A percentile compares a stretch with the other conserved stretches of the same genome.
phyloP scores from a whole-genome alignment of 1,140 invertebrate genomes.

The Colletes latitarsis region DNA sequence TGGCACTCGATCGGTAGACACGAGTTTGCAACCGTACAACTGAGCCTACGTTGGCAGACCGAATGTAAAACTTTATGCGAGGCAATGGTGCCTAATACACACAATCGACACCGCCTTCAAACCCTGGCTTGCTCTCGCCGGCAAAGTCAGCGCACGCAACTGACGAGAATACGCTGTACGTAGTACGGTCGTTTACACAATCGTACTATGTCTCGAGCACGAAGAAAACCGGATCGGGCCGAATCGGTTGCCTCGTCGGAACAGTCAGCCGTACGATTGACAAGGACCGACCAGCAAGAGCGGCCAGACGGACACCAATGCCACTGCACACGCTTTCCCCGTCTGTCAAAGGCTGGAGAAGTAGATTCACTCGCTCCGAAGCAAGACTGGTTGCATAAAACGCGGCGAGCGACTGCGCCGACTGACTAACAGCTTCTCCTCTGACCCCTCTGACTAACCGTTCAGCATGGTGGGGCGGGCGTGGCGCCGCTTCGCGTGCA shows the following conservation, averaged over 20 bases:
- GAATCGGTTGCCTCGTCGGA: constrained; percentile 16
- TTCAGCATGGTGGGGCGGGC: constrained; percentile 69
- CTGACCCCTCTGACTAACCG: constrained; percentile 48
- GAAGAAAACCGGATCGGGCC: constrained; percentile 34
- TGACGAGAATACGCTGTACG: constrained; percentile 15
- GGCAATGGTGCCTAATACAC: constrained; percentile 27
- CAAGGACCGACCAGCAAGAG: constrained; percentile 33
- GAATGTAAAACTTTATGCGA: constrained; percentile 43
- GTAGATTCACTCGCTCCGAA: constrained; percentile 73
- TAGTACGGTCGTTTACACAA: constrained; percentile 20
- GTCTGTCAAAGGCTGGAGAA: constrained; percentile 70
- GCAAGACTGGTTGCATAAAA: constrained; percentile 79
- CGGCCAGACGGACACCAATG: constrained; percentile 53
- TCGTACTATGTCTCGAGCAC: constrained; percentile 20
- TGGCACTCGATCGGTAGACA: constrained; percentile 60
- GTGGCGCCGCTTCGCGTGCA: constrained; percentile 68
- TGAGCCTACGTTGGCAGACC: constrained; percentile 30
- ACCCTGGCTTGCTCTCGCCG: constrained; percentile 43
- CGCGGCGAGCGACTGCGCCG: constrained; percentile 75
- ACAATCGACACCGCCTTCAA: constrained; percentile 52
- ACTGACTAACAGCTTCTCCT: constrained; percentile 63
- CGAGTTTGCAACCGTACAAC: constrained; percentile 44
- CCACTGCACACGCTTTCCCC: constrained; percentile 65
- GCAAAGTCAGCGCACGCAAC: constrained; percentile 49
- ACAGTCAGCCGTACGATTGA: constrained; percentile 30